phyloP scores from a whole-genome alignment of 2,888 invertebrate genomes.

The Zelleria hepariella region DNA sequence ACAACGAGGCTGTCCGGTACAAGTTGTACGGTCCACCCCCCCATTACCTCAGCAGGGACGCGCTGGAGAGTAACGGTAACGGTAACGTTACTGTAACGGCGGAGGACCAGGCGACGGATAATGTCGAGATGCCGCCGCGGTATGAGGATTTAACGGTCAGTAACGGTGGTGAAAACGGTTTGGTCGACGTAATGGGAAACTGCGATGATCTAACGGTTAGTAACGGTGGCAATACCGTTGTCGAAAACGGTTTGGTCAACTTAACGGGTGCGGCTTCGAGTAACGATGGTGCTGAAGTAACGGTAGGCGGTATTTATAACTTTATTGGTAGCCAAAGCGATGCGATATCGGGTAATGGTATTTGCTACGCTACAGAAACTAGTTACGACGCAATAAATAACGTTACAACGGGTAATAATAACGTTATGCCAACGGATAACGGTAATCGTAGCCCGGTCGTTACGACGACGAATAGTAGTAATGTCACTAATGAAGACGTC shows the following conservation, averaged over 20 bases:
- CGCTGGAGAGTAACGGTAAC: conserved; percentile 15
- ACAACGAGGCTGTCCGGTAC: conserved; percentile 51
- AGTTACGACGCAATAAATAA: not conserved
- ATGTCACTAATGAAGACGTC: not conserved
- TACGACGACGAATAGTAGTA: too few species aligned
- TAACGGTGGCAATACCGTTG: not conserved
- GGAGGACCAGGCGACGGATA: conserved; percentile 41
- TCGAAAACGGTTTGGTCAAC: not conserved
- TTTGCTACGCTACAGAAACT: too few species aligned
- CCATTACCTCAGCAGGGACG: conserved; percentile 25
- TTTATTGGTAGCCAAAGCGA: not conserved
- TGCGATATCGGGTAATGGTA: not conserved
- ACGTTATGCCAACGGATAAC: too few species aligned
- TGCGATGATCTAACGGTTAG: not conserved
- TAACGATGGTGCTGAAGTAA: too few species aligned
- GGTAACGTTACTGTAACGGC: conserved; percentile 22
- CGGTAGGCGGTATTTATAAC: not conserved
- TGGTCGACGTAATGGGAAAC: too few species aligned
- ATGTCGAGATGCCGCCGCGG: conserved; percentile 54
- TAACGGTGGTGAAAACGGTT: not conserved
- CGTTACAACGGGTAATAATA: too few species aligned
- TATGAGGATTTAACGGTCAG: conserved; percentile 40
- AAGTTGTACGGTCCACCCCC: conserved; percentile 64
- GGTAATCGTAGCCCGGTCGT: too few species aligned
- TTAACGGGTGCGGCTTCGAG: too few species aligned